These are phyloP conservation scores for Lampropteryx suffumata DNA, from an alignment of 2,888 invertebrate species.

Conservation along the genomic window DNA sequence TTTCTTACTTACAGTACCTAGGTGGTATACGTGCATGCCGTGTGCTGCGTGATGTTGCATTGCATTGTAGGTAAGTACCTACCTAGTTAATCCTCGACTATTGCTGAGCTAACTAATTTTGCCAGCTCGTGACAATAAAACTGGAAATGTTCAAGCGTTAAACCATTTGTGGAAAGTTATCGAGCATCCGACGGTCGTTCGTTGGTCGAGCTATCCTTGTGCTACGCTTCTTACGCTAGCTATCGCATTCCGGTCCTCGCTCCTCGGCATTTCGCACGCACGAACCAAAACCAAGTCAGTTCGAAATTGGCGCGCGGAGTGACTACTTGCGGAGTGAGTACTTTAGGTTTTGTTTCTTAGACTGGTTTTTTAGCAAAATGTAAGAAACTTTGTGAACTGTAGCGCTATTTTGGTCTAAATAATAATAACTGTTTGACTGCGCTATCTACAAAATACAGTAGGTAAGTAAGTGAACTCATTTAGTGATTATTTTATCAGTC, in stretches of 20 bases:
- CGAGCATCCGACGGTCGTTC: conserved; percentile 34
- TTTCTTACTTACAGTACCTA: too few species aligned
- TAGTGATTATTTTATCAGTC: conserved; percentile 56
- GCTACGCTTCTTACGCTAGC: neutral
- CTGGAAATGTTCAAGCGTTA: conserved; percentile 30
- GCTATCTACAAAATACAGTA: conserved; percentile 35
- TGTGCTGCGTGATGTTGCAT: neutral
- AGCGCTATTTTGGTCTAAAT: conserved; percentile 16
- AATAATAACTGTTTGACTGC: conserved; percentile 9
- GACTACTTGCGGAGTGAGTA: conserved; percentile 39
- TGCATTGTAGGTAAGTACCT: too few species aligned
- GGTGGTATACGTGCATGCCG: conserved; percentile 3
- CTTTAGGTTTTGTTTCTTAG: neutral
- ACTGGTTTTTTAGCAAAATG: conserved; percentile 37
- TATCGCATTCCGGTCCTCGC: conserved; percentile 24
- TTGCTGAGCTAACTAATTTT: conserved; percentile 36
- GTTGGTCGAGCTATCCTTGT: conserved; percentile 23
- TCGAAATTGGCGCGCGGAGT: conserved; percentile 74
- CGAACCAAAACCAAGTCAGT: conserved; percentile 50
- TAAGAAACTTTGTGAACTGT: conserved; percentile 21
- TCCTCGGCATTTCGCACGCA: conserved; percentile 36
- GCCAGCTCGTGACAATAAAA: conserved; percentile 37
- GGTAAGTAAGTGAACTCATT: conserved; percentile 48
- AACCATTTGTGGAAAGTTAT: conserved; percentile 39
- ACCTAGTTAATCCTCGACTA: conserved; percentile 1